Base-by-base conservation (phyloP, 2,113 vertebrate genomes). In the Polypterus senegalus region DNA sequence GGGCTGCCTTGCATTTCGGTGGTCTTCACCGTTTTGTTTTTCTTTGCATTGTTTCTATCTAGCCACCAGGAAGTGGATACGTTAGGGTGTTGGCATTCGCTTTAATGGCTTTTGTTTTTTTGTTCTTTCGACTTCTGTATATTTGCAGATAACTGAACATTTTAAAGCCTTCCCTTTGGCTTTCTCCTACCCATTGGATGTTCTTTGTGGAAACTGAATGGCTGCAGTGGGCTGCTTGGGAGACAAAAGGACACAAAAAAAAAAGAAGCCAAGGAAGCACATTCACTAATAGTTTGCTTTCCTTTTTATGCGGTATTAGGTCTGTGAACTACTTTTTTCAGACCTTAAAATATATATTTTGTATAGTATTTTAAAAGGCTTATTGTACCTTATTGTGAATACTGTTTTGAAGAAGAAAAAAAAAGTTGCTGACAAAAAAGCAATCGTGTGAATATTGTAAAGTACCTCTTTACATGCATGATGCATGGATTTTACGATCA, bases 311-410 rank as follows among this genome's bases (percentile, higher is more conserved):
- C 56, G 27, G 7, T 45, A 3, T 58, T 45, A 58, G 9, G 43
- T 43, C 4, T 27, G 56, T 45, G 43, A 27, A 44, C 51, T 52
- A 6, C 43, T 45, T 45, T 7, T 27, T 45, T 44, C 10, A 3
- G 9, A 55, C 54, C 9, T 57, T 59, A 59, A 51, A 10, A 27
- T 47, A 11, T 67, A 52, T 73, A 60, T 80, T 87, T 86, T 87
- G 64, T 85, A 83, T 81, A 78, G 62, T 72, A 72, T 48, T 77
- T 66, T 80, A 77, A 70, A 76, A 74, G 71, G 72, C 73, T 58
- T 58, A 68, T 58, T 78, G 58, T 86, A 79, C 71, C 76, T 76
- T 85, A 84, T 77, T 88, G 83, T 86, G 82, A 83, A 83, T 88
- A 83, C 54, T 71, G 73, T 76, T 79, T 63, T 86, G 76, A 27